Base-by-base conservation (phyloP, 2,888 invertebrate species). In the Physocephala rufipes region DNA sequence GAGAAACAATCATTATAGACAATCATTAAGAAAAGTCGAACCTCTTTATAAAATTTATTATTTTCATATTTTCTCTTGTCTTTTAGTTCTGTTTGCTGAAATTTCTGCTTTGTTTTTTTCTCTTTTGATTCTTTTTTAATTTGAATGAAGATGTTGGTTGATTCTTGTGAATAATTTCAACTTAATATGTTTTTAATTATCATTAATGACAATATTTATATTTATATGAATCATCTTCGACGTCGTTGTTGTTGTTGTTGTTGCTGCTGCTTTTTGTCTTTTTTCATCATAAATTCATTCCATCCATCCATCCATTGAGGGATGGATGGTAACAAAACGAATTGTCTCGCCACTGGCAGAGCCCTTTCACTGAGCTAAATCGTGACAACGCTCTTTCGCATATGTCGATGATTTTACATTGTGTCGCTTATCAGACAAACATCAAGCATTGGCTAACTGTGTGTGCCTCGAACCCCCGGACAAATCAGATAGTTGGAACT, bases 141-240 rank as follows among this genome's bases (percentile, higher is more conserved):
- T 36, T 36, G 4, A 36, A 9, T 36, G 36, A 36, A 36, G 9
- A 36, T 7, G 36, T 53, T 53, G n/a, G n/a, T n/a, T n/a, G n/a
- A n/a, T n/a, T n/a, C 53, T 5, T 9, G 21, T 21, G n/a, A 21
- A 53, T 21, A 53, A 53, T 62, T 30, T 36, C 30, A 36, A 30
- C 15, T 47, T 63, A 63, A 63, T 63, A 63, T 24, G 63, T 47
- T 63, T 63, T 63, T 63, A 63, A 63, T 63, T 63, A 63, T 47
- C 47, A 49, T 49, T 47, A 63, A 63, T 63, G 63, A n/a, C 47
- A 26, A 63, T 45, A 47, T 26, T 26, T 63, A 47, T 24, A 47
- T 16, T 49, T 12, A 24, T n/a, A n/a, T n/a, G n/a, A n/a, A n/a
- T n/a, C n/a, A n/a, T n/a, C n/a, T n/a, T n/a, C n/a, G n/a, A n/a